Evolutionary conservation across 2,797 vertebrate genomes (phyloP).

Genomic region (Antennarius maculatus): DNA sequence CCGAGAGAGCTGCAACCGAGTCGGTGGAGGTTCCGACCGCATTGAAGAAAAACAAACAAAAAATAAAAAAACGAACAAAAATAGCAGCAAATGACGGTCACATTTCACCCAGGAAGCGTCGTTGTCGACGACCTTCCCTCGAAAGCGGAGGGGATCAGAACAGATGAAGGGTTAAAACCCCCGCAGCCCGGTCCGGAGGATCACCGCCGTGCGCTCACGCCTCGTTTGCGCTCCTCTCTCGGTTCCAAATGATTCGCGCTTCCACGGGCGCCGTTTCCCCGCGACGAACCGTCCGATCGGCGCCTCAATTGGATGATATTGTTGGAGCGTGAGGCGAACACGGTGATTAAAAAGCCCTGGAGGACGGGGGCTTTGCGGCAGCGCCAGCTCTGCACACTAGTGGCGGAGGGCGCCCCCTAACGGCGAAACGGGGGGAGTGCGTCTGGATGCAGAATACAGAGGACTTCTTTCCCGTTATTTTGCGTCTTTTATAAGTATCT

Average conservation of each 20-base stretch:
- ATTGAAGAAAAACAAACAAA: slow-evolving; percentile 1
- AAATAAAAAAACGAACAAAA: too few relatives aligned
- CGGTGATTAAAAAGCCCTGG: slow-evolving; percentile 57
- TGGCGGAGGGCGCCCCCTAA: slow-evolving; percentile 47
- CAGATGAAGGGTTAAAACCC: slow-evolving; percentile 48
- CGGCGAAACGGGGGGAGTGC: slow-evolving; percentile 44
- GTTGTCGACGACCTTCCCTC: neutral
- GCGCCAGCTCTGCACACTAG: slow-evolving; percentile 36
- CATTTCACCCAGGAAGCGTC: slow-evolving; percentile 44
- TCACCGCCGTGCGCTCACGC: too few relatives aligned
- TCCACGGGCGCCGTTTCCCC: slow-evolving; percentile 25
- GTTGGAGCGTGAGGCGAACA: slow-evolving; percentile 60
- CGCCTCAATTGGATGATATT: slow-evolving; percentile 31
- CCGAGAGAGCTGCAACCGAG: slow-evolving; percentile 44
- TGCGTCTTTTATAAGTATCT: too few relatives aligned
- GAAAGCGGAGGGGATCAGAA: slow-evolving; percentile 6
- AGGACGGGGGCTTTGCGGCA: slow-evolving; percentile 76
- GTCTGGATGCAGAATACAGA: neutral
- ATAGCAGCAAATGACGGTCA: slow-evolving; percentile 21
- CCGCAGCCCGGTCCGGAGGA: slow-evolving; percentile 23
- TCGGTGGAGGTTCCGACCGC: slow-evolving; percentile 27
- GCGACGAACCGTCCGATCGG: slow-evolving; percentile 13
- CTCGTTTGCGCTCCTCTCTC: neutral
- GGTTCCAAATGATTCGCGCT: neutral
- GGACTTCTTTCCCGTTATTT: too few relatives aligned